These are phyloP conservation scores for Amphiprion clarkii DNA, from an alignment of 2,797 vertebrate species.

Conservation along the genomic window DNA sequence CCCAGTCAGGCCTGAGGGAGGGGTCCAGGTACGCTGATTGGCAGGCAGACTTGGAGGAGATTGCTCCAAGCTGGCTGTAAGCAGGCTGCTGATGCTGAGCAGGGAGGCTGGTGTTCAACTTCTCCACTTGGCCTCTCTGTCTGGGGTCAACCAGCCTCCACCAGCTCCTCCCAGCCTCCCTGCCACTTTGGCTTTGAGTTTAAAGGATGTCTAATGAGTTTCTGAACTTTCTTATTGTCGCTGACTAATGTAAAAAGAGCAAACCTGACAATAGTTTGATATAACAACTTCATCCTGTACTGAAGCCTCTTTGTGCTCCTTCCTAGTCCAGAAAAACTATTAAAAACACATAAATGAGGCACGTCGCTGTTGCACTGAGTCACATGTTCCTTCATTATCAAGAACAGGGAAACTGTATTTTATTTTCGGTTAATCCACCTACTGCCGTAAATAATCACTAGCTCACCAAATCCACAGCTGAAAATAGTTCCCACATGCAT, in stretches of 20 bases:
- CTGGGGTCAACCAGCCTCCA: slow-evolving; percentile 59
- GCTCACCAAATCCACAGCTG: neutral
- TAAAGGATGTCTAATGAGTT: slow-evolving; percentile 12
- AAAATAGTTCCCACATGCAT: slow-evolving; percentile 1
- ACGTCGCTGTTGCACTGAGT: neutral
- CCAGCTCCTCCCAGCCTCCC: slow-evolving; percentile 37
- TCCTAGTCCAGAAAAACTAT: slow-evolving; percentile 15
- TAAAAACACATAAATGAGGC: slow-evolving; percentile 18
- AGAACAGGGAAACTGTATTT: neutral
- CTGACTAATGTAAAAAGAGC: neutral
- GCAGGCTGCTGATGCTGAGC: slow-evolving; percentile 76
- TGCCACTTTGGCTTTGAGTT: slow-evolving; percentile 34
- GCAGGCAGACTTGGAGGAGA: slow-evolving; percentile 69
- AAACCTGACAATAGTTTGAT: slow-evolving; percentile 11
- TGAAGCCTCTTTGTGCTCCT: neutral
- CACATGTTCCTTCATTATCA: slow-evolving; percentile 2
- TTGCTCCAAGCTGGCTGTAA: slow-evolving; percentile 79
- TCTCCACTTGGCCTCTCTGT: slow-evolving; percentile 68
- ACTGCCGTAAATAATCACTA: neutral
- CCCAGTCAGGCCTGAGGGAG: slow-evolving; percentile 50
- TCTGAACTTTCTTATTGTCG: slow-evolving; percentile 8
- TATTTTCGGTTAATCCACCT: slow-evolving; percentile 4
- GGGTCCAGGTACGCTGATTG: slow-evolving; percentile 63
- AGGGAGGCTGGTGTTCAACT: slow-evolving; percentile 66
- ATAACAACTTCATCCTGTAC: neutral